Base-by-base conservation (phyloP, 2,797 vertebrate species). In the Pachyuromys duprasi region DNA sequence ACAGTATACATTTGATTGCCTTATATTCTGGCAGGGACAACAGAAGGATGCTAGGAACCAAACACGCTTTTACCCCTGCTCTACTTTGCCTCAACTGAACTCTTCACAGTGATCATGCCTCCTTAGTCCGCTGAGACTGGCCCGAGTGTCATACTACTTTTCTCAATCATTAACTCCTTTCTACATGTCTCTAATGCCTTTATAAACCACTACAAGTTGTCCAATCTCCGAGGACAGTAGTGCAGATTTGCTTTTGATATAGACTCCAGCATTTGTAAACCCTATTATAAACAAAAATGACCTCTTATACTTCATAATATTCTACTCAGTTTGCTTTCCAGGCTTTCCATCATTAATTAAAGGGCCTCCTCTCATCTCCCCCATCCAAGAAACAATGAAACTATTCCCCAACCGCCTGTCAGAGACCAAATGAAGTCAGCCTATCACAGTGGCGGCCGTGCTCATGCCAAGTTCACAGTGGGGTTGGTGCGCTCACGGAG, bases 401-500 rank as follows among this genome's bases (percentile, higher is more conserved):
- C 70, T 96, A 90, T 93, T 97, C 94, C 94, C 96, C 69, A 86
- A 95, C 36, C 95, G 12, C 94, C 96, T 95, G 95, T 97, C 76
- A 95, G 79, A 95, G 89, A 93, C 96, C 96, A 97, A 97, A 95
- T 96, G 93, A 97, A 97, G 86, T 93, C 89, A 6, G 87, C 93
- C 94, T 94, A 89, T 81, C 94, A 95, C 83, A 96, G 91, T 89
- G 80, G 92, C 65, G 94, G 72, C 86, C 69, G 63, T 80, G 94
- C 86, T 86, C 83, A 90, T 97, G 97, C 97, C 98, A 97, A 87
- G 96, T 97, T 98, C 97, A 94, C 97, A 97, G 97, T 89, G 94
- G 97, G 97, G 97, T 96, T 97, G 97, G 97, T 95, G 92, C 95
- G 95, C 94, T 97, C 95, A 97, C 97, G 98, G 96, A 94, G 90